Conservation (phyloP, 2,113 vertebrate genomes). For the Theropithecus gelada region DNA sequence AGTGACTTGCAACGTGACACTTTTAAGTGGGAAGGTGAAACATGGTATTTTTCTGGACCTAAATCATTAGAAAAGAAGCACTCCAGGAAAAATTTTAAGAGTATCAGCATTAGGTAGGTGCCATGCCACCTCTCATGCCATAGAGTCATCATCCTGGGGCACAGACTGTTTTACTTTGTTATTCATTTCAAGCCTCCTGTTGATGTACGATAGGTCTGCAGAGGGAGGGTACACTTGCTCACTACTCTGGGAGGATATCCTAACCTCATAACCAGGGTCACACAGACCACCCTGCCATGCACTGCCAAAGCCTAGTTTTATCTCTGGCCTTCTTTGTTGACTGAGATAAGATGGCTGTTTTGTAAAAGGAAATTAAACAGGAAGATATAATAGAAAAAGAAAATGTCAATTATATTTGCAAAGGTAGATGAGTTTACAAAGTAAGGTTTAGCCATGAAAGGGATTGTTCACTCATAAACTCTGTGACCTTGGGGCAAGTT, state of each 20-base stretch:
- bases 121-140: background rate
- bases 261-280: background rate
- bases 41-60: constrained; percentile 17
- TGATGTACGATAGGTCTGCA: background rate
- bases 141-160: background rate
- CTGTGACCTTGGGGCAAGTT: background rate
- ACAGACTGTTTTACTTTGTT: background rate
- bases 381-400: background rate
- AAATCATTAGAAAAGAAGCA: background rate
- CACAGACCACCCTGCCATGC: background rate
- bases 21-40: constrained; percentile 20
- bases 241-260: background rate
- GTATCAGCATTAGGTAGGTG: background rate
- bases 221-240: no score
- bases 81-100: background rate
- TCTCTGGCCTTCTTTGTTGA: background rate
- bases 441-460: background rate
- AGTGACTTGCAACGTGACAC: background rate
- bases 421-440: background rate
- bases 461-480: background rate
- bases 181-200: background rate
- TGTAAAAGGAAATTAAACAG: background rate
- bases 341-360: background rate
- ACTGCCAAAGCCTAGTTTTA: background rate
- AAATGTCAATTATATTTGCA: background rate